Base-by-base conservation (phyloP, 2,888 invertebrate genomes). In the Acrobasis consociella region DNA sequence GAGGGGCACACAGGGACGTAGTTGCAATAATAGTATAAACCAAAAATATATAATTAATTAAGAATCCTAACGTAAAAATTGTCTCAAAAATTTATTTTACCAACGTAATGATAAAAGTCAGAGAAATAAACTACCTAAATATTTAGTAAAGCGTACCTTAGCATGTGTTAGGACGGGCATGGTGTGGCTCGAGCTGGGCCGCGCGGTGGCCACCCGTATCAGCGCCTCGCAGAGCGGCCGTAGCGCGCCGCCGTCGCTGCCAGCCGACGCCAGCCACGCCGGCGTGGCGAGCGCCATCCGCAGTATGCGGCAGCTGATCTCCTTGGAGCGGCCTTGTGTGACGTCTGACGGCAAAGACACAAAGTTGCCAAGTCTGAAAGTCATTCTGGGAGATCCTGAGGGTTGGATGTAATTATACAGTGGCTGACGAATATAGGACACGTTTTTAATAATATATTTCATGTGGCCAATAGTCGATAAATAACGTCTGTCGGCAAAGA, bases 221-320 rank as follows among this genome's bases (percentile, higher is more conserved):
- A 94, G 86, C 69, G 93, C 92, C 73, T 94, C 94, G 71, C 94
- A 93, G 67, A 94, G 79, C 72, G 89, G 87, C 60, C 88, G 86
- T 72, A 89, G 76, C 0, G 85, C 83, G 38, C 76, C 79, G 62
- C 80, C 81, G 1, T 65, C 77, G 63, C 69, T 73, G 39, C 72
- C 72, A 61, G 72, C 71, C 69, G 69, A 68, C 38, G 49, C 60
- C 8, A 62, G 63, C 58, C 62, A 64, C 5, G 67, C 61, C 39
- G 56, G 56, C n/a, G 56, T 16, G 9, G 56, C 39, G 59, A 88
- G 76, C 49, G 82, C 82, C 51, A 51, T 70, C 11, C 87, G 82
- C 51, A 91, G 78, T 58, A 85, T 69, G 5, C 63, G 62, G 64
- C 88, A 87, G 67, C 87, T 93, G 74, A 67, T 88, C 60, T 75